These are phyloP conservation scores for Ooceraea biroi DNA, from an alignment of 1,140 invertebrate genomes.

Conservation along the genomic window DNA sequence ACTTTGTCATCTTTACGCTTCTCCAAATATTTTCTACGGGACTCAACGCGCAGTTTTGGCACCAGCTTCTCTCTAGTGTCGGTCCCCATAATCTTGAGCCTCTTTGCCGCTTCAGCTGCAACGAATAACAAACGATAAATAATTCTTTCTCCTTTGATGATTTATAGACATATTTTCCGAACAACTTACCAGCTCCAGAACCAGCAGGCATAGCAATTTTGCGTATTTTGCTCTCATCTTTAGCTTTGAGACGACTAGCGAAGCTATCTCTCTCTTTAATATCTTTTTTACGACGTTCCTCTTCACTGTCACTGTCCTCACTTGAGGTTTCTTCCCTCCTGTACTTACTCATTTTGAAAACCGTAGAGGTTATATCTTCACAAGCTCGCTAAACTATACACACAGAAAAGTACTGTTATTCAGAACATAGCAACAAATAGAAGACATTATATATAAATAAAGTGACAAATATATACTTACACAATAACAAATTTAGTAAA, in stretches of 20 bases:
- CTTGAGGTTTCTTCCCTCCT: conserved; percentile 86
- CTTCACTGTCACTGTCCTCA: conserved; percentile 88
- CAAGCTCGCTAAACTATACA: not conserved
- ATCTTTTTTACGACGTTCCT: conserved; percentile 91
- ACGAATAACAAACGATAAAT: conserved; percentile 8
- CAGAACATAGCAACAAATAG: not conserved
- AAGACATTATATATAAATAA: no score
- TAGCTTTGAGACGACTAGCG: conserved; percentile 93
- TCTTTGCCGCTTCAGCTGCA: conserved; percentile 93
- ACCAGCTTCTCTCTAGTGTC: conserved; percentile 95
- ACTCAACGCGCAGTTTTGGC: conserved; percentile 95
- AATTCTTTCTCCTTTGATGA: not conserved
- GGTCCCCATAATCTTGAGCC: conserved; percentile 93
- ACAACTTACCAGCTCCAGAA: conserved; percentile 82
- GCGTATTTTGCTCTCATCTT: conserved; percentile 95
- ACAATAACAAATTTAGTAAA: no score
- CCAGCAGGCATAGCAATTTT: conserved; percentile 91
- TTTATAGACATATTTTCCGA: not conserved
- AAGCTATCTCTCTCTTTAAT: conserved; percentile 98
- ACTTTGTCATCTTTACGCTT: conserved; percentile 99
- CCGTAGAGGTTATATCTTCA: conserved; percentile 37
- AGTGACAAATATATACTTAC: no score
- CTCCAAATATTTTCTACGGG: conserved; percentile 96
- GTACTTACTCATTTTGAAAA: conserved; percentile 84
- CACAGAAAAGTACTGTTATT: not conserved